phyloP scores from a whole-genome alignment of 2,797 vertebrate species.

The Neosilurus mollespiculum region DNA sequence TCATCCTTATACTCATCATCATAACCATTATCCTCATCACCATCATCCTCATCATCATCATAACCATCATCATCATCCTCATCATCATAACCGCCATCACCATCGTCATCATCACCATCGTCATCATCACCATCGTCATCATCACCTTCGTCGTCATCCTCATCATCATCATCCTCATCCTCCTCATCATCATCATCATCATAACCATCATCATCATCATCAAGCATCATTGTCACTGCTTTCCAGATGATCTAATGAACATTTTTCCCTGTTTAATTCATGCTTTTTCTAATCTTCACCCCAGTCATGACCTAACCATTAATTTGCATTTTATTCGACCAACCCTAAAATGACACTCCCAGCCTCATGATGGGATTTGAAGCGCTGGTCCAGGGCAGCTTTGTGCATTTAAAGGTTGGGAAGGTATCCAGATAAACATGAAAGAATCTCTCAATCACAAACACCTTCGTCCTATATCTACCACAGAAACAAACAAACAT shows the following conservation, averaged over 20 bases:
- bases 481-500: background rate
- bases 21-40: too few relatives aligned
- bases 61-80: too few relatives aligned
- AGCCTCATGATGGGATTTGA: background rate
- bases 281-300: background rate
- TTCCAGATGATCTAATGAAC: background rate
- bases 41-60: background rate
- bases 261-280: background rate
- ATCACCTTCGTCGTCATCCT: too few relatives aligned
- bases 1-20: background rate
- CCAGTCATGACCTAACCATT: background rate
- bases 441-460: background rate
- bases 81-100: too few relatives aligned
- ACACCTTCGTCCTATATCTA: too few relatives aligned
- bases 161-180: background rate
- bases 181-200: too few relatives aligned
- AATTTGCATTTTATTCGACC: slow-evolving; percentile 31
- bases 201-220: too few relatives aligned
- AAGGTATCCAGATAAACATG: background rate
- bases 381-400: background rate
- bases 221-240: background rate
- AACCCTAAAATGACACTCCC: slow-evolving; percentile 23
- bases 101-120: too few relatives aligned
- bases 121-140: too few relatives aligned
- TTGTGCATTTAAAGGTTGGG: background rate